Evolutionary conservation across 2,888 invertebrate species (phyloP), one percentile per base, ranked within the genome.

Genomic region (Trichogramma evanescens): DNA sequence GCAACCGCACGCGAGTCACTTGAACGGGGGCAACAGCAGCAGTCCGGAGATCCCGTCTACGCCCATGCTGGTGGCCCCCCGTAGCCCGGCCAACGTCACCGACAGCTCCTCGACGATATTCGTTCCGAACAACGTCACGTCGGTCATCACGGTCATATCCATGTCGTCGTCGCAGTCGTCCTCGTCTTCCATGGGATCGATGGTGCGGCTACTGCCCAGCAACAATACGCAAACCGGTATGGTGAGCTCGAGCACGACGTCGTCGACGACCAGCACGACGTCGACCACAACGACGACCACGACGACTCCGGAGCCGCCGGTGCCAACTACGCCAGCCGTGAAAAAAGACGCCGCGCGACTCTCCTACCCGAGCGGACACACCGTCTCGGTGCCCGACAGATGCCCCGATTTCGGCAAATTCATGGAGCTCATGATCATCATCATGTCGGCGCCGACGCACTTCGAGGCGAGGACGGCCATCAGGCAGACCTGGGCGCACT

Each of bases 401-500:
- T 71, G 75, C 61, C 79, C 77, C 6, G 69, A 75, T 5, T 70
- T 75, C 41, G 80, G 80, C 52, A 72, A 71, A 51, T 74, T 73
- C 10, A 74, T 75, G 67, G 68, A 71, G 43, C 68, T 83, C 10
- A 78, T 86, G 9, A 76, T 88, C 39, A 78, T 88, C 7, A 77
- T 90, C 26, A 82, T 89, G 61, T 88, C 91, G 0, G 86, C 88
- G 0, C 88, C 89, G 0, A 73, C 68, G 5, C 87, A 92, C 72
- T 74, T 77, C 38, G 81, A 81, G 13, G 86, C 88, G 64, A 81
- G 91, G n/a, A 79, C 79, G 54, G 74, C 84, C 0, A 89, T 92
- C 56, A 80, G 91, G 4, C 82, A 83, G 59, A 89, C 91, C 0
- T 91, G 91, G 91, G 91, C 88, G 0, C 80, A 80, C 5, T 91